Evolutionary conservation across 2,113 vertebrate genomes (phyloP).

Genomic region (Arothron firmamentum): DNA sequence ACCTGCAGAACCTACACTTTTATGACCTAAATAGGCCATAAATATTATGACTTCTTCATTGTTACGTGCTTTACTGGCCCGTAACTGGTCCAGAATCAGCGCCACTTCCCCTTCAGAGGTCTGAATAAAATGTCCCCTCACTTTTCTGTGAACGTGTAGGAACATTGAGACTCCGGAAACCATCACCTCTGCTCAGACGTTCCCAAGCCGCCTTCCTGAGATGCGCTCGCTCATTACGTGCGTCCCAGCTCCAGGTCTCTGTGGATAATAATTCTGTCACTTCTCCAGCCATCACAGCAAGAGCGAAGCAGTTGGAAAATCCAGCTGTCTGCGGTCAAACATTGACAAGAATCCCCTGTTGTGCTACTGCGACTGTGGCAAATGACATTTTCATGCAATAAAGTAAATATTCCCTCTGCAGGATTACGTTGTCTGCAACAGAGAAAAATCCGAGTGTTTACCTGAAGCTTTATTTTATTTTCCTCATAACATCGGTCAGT

Average conservation of each 20-base stretch:
- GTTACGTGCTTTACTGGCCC: too few species aligned
- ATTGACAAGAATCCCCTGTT: constrained; percentile 39
- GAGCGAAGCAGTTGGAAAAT: constrained; percentile 35
- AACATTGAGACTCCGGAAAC: constrained; percentile 10
- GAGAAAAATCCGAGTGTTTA: constrained; percentile 16
- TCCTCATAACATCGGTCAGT: background rate
- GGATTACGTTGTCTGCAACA: constrained; percentile 11
- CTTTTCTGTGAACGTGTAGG: background rate
- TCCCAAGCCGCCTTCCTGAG: constrained; percentile 31
- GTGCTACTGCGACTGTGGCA: constrained; percentile 39
- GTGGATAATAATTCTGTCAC: constrained; percentile 45
- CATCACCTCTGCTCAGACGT: constrained; percentile 12
- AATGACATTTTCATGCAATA: constrained; percentile 51
- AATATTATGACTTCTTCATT: too few species aligned
- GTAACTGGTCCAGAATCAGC: background rate
- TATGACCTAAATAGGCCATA: too few species aligned
- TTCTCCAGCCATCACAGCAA: constrained; percentile 43
- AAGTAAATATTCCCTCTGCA: constrained; percentile 35
- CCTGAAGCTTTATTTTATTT: background rate
- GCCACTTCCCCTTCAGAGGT: background rate
- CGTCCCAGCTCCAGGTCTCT: constrained; percentile 53
- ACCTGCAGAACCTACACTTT: too few species aligned
- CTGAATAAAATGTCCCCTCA: background rate
- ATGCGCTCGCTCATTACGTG: constrained; percentile 50
- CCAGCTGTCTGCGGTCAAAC: constrained; percentile 44